Conservation (phyloP, 2,113 vertebrate genomes). For the Pithys albifrons region DNA sequence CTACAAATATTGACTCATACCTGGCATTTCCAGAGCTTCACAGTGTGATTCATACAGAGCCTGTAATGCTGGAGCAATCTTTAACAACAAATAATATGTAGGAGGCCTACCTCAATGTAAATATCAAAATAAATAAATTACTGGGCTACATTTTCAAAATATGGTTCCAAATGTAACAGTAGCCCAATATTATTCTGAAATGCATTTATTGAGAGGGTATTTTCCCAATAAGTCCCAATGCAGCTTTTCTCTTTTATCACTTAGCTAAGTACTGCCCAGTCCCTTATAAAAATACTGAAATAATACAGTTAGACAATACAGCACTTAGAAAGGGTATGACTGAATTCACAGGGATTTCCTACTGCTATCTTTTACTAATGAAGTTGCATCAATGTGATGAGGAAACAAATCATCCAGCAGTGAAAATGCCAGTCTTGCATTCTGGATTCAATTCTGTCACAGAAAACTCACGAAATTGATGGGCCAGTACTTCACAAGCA, state of each 20-base stretch:
- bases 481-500: neutral
- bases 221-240: neutral
- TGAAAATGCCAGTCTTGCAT: neutral
- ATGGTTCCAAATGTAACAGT: neutral
- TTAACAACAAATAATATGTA: neutral
- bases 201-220: neutral
- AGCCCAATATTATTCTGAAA: neutral
- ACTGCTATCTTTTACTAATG: neutral
- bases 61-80: neutral
- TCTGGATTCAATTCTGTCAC: neutral
- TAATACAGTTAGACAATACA: neutral
- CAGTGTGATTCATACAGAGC: neutral
- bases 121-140: neutral
- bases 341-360: neutral
- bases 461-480: neutral
- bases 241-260: neutral
- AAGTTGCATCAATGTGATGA: neutral
- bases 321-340: neutral
- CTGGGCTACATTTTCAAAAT: neutral
- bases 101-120: neutral
- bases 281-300: neutral
- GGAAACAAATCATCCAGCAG: neutral
- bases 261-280: neutral
- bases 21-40: slow-evolving; percentile 41
- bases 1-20: slow-evolving; percentile 48